These are phyloP conservation scores for Siphlonurus alternatus DNA, from an alignment of 2,888 invertebrate species.

Conservation along the genomic window DNA sequence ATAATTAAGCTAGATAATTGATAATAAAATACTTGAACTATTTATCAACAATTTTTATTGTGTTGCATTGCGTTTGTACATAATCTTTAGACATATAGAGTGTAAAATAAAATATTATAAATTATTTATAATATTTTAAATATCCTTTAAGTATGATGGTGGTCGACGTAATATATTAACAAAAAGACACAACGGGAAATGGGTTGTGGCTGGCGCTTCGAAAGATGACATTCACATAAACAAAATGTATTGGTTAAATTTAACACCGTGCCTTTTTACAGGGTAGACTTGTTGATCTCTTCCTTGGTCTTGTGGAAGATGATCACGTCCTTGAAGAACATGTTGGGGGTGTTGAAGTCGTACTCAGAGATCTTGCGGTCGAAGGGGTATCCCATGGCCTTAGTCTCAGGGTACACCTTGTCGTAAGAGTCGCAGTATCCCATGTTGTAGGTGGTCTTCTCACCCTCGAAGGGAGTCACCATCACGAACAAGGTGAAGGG, in stretches of 20 bases:
- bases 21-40: too few relatives aligned
- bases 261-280: background rate
- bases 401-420: constrained; percentile 34
- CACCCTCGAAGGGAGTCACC: constrained; percentile 33
- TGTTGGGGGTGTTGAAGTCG: constrained; percentile 47
- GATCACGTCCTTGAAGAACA: constrained; percentile 38
- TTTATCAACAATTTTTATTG: too few relatives aligned
- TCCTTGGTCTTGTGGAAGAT: constrained; percentile 41
- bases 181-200: too few relatives aligned
- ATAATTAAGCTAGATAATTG: too few relatives aligned
- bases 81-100: too few relatives aligned
- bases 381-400: constrained; percentile 55
- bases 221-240: too few relatives aligned
- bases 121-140: too few relatives aligned
- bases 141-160: too few relatives aligned
- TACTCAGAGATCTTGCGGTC: constrained; percentile 43
- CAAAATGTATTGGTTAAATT: too few relatives aligned
- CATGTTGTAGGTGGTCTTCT: constrained; percentile 33
- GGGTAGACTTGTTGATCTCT: constrained; percentile 15
- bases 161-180: too few relatives aligned
- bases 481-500: constrained; percentile 43
- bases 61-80: too few relatives aligned
- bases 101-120: too few relatives aligned
- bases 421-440: constrained; percentile 23
- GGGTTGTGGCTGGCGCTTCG: background rate